A percentile compares a stretch with the other conserved stretches of the same genome.
These are phyloP conservation scores for Hipposideros armiger DNA, from an alignment of 2,113 vertebrate species.

Conservation along the genomic window DNA sequence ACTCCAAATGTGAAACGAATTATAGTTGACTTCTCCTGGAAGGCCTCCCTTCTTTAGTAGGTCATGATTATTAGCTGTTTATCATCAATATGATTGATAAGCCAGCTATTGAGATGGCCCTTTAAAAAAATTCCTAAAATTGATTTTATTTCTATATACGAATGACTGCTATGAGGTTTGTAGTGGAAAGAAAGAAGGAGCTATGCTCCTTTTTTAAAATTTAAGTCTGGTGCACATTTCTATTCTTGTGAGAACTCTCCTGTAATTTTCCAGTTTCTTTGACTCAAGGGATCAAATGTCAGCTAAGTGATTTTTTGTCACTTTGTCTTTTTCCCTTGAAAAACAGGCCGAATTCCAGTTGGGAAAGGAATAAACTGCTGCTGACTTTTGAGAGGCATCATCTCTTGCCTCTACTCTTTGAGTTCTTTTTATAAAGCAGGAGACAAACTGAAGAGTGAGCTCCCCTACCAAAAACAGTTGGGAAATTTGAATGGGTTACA, in stretches of 20 bases:
- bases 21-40: background rate
- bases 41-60: background rate
- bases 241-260: background rate
- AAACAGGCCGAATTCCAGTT: background rate
- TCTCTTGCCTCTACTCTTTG: background rate
- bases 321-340: conserved; percentile 39
- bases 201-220: background rate
- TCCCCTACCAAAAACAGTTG: background rate
- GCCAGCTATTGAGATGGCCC: background rate
- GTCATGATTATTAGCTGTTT: background rate
- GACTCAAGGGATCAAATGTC: background rate
- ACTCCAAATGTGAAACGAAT: background rate
- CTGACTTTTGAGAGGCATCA: background rate
- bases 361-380: conserved; percentile 17
- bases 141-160: background rate
- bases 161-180: background rate
- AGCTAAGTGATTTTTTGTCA: conserved; percentile 45
- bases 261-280: conserved; percentile 48
- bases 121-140: background rate
- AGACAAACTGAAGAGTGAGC: background rate
- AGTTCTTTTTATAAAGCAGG: background rate
- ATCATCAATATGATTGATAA: background rate
- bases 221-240: background rate
- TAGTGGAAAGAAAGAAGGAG: background rate
- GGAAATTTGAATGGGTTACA: background rate